These are phyloP conservation scores for Apodemus agrarius DNA, from an alignment of 2,797 vertebrate species.

Conservation along the genomic window DNA sequence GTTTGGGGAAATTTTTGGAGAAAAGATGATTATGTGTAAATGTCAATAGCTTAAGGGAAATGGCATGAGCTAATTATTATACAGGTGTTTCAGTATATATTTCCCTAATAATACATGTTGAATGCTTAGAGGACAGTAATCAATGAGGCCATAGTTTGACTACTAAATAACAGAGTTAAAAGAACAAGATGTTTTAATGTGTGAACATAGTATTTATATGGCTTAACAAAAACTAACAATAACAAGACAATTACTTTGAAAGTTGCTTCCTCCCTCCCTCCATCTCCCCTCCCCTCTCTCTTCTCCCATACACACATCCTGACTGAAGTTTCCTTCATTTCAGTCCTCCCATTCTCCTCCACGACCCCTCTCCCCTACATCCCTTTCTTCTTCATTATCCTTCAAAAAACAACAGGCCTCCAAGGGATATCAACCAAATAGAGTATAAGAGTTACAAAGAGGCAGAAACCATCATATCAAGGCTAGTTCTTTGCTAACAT, in stretches of 20 bases:
- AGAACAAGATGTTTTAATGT: neutral
- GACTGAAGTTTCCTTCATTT: no score
- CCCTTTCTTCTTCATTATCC: no score
- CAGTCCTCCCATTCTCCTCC: neutral
- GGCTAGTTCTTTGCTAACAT: neutral
- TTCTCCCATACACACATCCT: neutral
- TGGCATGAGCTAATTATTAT: neutral
- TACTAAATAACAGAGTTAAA: neutral
- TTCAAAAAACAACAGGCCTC: neutral
- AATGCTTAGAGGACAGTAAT: neutral
- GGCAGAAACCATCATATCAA: neutral
- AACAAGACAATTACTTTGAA: neutral
- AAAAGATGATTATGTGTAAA: neutral
- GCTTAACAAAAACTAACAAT: neutral
- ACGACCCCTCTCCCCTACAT: neutral
- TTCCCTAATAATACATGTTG: neutral
- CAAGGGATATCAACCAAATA: neutral
- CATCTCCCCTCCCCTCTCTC: no score
- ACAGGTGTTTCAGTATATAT: neutral
- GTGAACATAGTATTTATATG: neutral
- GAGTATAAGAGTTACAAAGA: no score
- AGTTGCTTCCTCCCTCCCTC: no score
- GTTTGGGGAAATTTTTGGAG: neutral
- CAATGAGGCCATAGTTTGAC: neutral
- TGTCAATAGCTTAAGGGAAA: neutral